Conservation (phyloP, 1,140 invertebrate genomes). For the Episyrphus balteatus region DNA sequence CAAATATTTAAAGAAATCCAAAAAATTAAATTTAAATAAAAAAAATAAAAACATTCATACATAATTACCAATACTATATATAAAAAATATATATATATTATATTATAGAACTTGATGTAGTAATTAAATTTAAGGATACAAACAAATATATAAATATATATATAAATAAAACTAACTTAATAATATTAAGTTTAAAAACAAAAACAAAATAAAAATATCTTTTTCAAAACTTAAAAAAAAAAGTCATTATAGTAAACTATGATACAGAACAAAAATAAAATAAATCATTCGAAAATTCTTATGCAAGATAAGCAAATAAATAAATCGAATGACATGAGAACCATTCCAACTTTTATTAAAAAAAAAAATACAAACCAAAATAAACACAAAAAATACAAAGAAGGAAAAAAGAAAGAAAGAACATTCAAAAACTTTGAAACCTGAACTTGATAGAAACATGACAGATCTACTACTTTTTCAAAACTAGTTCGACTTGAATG, state of each 20-base stretch:
- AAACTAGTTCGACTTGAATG: no score
- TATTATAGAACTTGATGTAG: slow-evolving; percentile 35
- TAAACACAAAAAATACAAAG: no score
- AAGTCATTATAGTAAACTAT: not conserved
- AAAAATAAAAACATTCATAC: slow-evolving; percentile 4
- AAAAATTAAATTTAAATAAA: slow-evolving; percentile 4
- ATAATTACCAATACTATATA: slow-evolving; percentile 26
- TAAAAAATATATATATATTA: slow-evolving; percentile 27
- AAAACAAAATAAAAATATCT: not conserved
- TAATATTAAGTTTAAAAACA: not conserved
- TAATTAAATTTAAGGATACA: slow-evolving; percentile 24
- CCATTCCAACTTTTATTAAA: no score
- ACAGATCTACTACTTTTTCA: no score
- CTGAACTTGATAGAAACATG: no score
- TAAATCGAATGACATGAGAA: not conserved
- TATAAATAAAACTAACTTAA: slow-evolving; percentile 3
- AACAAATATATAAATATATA: slow-evolving; percentile 4
- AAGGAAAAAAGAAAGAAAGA: no score
- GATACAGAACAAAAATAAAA: not conserved
- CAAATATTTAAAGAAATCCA: slow-evolving; percentile 32
- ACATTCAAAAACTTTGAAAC: no score
- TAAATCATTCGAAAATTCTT: not conserved
- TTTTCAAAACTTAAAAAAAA: not conserved
- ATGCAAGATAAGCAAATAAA: not conserved
- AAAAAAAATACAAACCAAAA: no score